Evolutionary conservation across 2,797 vertebrate species (phyloP), one percentile per base, ranked within the genome.

Genomic region (Anisognathus igniventris): DNA sequence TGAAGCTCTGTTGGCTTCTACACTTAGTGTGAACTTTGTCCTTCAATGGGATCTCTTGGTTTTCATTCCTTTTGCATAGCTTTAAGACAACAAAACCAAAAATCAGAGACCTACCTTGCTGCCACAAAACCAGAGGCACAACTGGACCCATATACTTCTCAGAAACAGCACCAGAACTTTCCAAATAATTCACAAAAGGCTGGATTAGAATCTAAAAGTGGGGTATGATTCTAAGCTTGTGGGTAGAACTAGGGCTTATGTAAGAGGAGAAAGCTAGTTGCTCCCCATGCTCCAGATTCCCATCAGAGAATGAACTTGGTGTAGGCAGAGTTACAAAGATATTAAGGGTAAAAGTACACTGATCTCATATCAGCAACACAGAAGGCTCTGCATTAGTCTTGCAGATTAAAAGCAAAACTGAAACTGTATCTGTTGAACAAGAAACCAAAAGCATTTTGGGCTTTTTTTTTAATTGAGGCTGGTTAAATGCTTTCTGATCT

Each of bases 401-500:
- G 72, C 14, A 85, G 75, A 88, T 64, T 87, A 90, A 91, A 92
- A 82, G 75, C 50, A 89, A 89, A 79, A 64, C 37, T 45, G 76
- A 93, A 93, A 92, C 14, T 24, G 1, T 64, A 93, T 76, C 95
- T 81, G 58, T 61, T 48, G 27, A 86, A 78, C 30, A 54, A 61
- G 60, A 95, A 93, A 82, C 68, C 35, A 83, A 73, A 89, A 72
- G 76, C 23, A 23, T 16, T 17, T 28, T n/a, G 30, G 14, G 0
- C n/a, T 12, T 30, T 27, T 5, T 91, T 40, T 86, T 48, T 1
- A 70, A 35, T 47, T 16, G 30, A 92, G 48, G 15, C 56, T 71
- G n/a, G 53, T 61, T 72, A 92, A 92, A 77, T 64, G 40, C 82
- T 86, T 72, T 89, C 74, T 80, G 80, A 82, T 88, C 79, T 82